Conservation (phyloP, 2,113 vertebrate species). For the Entomyzon cyanotis region DNA sequence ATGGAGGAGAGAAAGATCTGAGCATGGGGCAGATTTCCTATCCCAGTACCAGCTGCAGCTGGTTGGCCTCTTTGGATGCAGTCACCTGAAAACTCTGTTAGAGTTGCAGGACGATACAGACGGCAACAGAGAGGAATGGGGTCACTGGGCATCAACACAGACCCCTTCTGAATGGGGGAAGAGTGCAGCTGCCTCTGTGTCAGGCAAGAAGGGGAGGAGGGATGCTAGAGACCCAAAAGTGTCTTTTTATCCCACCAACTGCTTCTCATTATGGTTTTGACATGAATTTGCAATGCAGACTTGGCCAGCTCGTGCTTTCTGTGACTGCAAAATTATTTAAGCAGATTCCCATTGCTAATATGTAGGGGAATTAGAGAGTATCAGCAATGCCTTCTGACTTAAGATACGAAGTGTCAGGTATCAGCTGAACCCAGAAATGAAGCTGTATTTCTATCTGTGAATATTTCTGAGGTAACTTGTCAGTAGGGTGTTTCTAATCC, state of each 20-base stretch:
- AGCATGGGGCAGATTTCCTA: neutral
- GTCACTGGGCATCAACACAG: neutral
- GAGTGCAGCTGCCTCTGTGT: neutral
- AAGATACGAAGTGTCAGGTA: neutral
- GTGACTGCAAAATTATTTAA: slow-evolving; percentile 26
- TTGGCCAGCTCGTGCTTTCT: neutral
- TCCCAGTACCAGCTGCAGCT: neutral
- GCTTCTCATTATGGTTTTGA: slow-evolving; percentile 4
- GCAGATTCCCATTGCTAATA: slow-evolving; percentile 28
- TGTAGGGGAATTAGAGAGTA: slow-evolving; percentile 8
- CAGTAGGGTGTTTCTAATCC: slow-evolving; percentile 41
- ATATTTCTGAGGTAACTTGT: neutral
- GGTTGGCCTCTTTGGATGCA: neutral
- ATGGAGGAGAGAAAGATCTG: neutral
- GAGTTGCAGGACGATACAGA: accelerated
- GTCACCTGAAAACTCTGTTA: slow-evolving; percentile 10
- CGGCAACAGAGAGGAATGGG: slow-evolving; percentile 5
- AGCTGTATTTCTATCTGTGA: neutral
- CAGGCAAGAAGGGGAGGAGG: neutral
- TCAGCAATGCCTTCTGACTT: slow-evolving; percentile 24
- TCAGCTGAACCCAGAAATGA: slow-evolving; percentile 11
- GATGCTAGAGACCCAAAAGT: neutral
- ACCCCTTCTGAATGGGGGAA: neutral
- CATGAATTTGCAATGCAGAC: neutral
- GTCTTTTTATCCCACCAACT: neutral